A percentile compares a stretch with the other conserved stretches of the same genome.
phyloP scores from a whole-genome alignment of 2,888 invertebrate species.

The Polydrusus cervinus region DNA sequence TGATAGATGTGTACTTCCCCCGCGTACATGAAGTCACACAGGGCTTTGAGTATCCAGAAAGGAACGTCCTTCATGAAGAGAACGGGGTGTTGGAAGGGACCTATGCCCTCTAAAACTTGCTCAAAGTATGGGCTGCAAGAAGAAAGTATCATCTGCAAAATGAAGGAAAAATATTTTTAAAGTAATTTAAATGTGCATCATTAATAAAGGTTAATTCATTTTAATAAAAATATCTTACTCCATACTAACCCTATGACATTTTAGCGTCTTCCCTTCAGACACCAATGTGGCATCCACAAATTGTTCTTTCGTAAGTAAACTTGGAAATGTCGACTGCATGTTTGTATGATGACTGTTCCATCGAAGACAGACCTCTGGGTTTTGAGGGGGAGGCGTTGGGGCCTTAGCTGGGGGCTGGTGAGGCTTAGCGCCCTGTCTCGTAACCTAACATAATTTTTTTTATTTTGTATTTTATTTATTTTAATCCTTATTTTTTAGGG shows the following conservation, averaged over 20 bases:
- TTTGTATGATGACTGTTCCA: conserved; percentile 76
- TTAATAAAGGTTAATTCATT: background rate
- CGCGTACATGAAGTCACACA: conserved; percentile 74
- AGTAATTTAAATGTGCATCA: too few species aligned
- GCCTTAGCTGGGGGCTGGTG: conserved; percentile 44
- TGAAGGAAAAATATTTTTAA: background rate
- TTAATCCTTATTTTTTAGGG: too few species aligned
- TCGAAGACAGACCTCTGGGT: conserved; percentile 70
- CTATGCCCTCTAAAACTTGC: conserved; percentile 70
- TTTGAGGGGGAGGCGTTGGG: conserved; percentile 47
- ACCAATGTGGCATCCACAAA: conserved; percentile 75
- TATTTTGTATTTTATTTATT: too few species aligned
- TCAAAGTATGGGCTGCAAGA: conserved; percentile 74
- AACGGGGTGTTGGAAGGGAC: conserved; percentile 72
- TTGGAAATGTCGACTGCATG: conserved; percentile 74
- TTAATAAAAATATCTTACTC: background rate
- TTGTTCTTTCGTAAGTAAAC: conserved; percentile 72
- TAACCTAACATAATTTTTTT: conserved; percentile 64
- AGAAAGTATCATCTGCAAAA: conserved; percentile 72
- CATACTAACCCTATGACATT: conserved; percentile 72
- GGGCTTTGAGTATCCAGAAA: conserved; percentile 72
- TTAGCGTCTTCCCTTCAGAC: conserved; percentile 73
- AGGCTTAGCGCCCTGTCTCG: conserved; percentile 60
- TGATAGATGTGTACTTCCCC: conserved; percentile 73
- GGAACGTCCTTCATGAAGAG: conserved; percentile 72